These are phyloP conservation scores for Chesias legatella DNA, from an alignment of 2,888 invertebrate genomes.

Conservation along the genomic window DNA sequence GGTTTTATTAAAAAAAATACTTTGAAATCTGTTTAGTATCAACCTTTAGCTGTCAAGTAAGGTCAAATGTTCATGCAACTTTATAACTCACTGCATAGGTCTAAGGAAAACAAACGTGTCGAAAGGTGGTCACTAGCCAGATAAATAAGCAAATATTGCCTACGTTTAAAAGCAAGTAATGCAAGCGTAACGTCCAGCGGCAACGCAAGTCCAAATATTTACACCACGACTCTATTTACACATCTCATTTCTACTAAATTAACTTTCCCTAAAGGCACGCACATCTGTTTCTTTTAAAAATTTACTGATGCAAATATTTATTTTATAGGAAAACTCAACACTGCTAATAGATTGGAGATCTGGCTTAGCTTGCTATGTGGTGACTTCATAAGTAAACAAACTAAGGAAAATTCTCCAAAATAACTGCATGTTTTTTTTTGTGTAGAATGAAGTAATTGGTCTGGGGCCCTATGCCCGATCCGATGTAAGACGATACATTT, in stretches of 20 bases:
- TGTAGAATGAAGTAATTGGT: no score
- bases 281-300: slow-evolving; percentile 36
- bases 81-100: slow-evolving; percentile 12
- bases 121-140: slow-evolving; percentile 33
- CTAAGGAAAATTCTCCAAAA: neutral
- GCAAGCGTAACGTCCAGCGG: slow-evolving; percentile 57
- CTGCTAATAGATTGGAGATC: slow-evolving; percentile 10
- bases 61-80: neutral
- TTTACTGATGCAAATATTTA: slow-evolving; percentile 25
- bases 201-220: slow-evolving; percentile 56
- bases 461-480: no score
- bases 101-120: slow-evolving; percentile 27
- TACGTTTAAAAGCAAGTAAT: slow-evolving; percentile 51
- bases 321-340: slow-evolving; percentile 18
- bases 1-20: no score
- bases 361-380: slow-evolving; percentile 10
- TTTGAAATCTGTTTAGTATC: no score
- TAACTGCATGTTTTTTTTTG: neutral
- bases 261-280: slow-evolving; percentile 44
- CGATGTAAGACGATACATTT: no score
- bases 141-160: slow-evolving; percentile 52
- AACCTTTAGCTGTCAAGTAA: neutral
- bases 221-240: slow-evolving; percentile 56
- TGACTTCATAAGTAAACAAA: slow-evolving; percentile 12
- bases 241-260: slow-evolving; percentile 56